Evolutionary conservation across 2,797 vertebrate species (phyloP).

Genomic region (Scarus forsteni): DNA sequence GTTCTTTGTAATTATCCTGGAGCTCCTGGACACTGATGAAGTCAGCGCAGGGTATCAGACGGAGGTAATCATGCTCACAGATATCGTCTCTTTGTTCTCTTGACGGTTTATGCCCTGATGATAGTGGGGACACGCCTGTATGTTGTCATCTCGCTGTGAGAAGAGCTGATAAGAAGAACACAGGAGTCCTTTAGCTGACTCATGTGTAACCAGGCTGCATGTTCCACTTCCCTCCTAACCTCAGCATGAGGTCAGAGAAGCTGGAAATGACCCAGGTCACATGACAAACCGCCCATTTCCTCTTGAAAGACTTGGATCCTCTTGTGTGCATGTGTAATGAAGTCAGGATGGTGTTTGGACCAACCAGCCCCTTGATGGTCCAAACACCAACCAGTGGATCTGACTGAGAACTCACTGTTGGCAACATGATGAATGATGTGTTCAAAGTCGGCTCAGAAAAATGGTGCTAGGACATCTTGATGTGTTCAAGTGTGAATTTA

Average conservation of each 20-base stretch:
- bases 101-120: conserved; percentile 3
- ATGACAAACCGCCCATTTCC: conserved; percentile 43
- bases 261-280: conserved; percentile 24
- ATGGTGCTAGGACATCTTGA: no score
- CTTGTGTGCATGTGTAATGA: not conserved
- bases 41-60: not conserved
- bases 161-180: conserved; percentile 28
- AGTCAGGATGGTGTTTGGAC: not conserved
- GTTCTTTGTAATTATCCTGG: not conserved
- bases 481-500: no score
- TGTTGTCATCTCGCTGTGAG: conserved; percentile 22
- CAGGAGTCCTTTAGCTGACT: conserved; percentile 32
- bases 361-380: no score
- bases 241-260: conserved; percentile 39
- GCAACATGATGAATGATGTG: no score
- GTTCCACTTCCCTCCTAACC: conserved; percentile 30
- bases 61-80: not conserved
- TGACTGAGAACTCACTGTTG: no score
- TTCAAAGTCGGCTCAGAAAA: no score
- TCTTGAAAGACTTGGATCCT: conserved; percentile 14
- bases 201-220: conserved; percentile 7
- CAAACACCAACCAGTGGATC: no score
- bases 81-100: conserved; percentile 2
- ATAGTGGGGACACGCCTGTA: not conserved
- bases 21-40: not conserved